A percentile compares a stretch with the other conserved stretches of the same genome.
These are phyloP conservation scores for Penaeus monodon DNA, from an alignment of 2,888 invertebrate species.

Conservation along the genomic window DNA sequence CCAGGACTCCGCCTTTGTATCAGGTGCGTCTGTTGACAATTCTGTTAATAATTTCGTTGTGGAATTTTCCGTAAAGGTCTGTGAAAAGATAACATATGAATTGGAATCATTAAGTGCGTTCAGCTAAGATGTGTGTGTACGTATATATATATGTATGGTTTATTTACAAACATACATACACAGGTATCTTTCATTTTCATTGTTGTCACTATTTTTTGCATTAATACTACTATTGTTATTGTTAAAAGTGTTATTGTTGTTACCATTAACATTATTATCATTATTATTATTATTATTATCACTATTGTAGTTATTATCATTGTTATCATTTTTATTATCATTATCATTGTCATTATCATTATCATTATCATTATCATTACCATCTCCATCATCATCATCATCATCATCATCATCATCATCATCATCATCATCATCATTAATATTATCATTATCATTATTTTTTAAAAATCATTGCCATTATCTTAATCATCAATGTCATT, in stretches of 20 bases:
- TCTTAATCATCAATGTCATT: no score
- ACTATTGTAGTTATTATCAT: not conserved
- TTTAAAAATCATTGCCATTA: no score
- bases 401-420: not conserved
- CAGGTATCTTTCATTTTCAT: not conserved
- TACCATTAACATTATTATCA: not conserved
- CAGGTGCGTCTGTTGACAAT: no score
- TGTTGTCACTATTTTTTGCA: no score
- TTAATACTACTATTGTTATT: no score
- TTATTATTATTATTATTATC: not conserved
- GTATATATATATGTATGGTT: not conserved
- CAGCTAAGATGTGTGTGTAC: not conserved
- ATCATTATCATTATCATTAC: not conserved
- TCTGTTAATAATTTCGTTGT: no score
- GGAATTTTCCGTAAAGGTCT: no score
- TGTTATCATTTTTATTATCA: not conserved
- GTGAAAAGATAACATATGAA: conserved; percentile 74
- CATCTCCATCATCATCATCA: not conserved
- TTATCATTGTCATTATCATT: not conserved
- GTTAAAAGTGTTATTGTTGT: no score
- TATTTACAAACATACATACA: not conserved
- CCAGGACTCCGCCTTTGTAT: no score
- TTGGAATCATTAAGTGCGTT: not conserved
- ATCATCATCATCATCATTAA: not conserved
- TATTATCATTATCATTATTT: conserved; percentile 1